Base-by-base conservation (phyloP, 2,797 vertebrate species). In the Discoglossus pictus region DNA sequence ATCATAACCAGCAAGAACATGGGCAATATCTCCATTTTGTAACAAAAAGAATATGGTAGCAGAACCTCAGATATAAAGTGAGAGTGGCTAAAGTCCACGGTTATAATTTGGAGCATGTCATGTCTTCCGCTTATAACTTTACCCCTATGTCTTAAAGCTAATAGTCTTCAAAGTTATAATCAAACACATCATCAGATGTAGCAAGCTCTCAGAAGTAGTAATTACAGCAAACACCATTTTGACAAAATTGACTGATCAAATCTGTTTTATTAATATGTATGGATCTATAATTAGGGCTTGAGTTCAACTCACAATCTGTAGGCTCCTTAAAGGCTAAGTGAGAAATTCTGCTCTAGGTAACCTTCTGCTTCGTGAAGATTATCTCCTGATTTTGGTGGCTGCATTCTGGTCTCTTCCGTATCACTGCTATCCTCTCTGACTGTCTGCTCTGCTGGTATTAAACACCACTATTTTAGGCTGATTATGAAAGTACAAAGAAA, bases 361-460 rank as follows among this genome's bases (percentile, higher is more conserved):
- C 25, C 17, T 27, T 69, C 39, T 47, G 39, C 20, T 24, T 20
- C 21, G 6, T 2, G 16, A 25, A 24, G 31, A 15, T 13, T 8
- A 9, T 18, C 23, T 13, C 38, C 10, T 34, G 9, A 36, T 16
- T 23, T 38, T 36, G 16, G 7, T 25, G 15, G 25, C 1, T 36
- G 23, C n/a, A 16, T n/a, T 4, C 1, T 11, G 31, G 5, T 39
- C 16, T 23, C 56, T 53, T 16, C 35, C 20, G 17, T 55, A 15
- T 53, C 44, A 65, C 7, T 42, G 20, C 31, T 35, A 17, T 51
- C 17, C 46, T 4, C 27, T 13, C 21, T 65, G 40, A 42, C 48
- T 63, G 53, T 16, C 24, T 63, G 58, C 12, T 62, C 36, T 52
- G 52, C 12, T 40, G 51, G 13, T 47, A 61, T 27, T 9, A 46